A percentile compares a stretch with the other conserved stretches of the same genome.
Conservation (phyloP, 2,797 vertebrate species). For the Enteromius trimaculatus region DNA sequence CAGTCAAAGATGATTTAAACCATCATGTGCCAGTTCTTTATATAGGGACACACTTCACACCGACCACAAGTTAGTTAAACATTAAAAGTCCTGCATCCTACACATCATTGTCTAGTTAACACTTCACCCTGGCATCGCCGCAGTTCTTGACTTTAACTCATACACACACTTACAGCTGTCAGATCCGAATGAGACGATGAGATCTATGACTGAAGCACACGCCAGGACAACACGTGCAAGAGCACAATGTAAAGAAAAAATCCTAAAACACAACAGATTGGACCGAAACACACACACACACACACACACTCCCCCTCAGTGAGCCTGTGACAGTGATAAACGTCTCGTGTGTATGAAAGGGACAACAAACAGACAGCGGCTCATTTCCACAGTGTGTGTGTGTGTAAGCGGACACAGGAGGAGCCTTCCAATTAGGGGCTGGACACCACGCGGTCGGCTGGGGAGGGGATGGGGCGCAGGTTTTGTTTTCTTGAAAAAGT, state of each 20-base stretch:
- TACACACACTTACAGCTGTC: slow-evolving; percentile 17
- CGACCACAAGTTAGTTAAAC: slow-evolving; percentile 32
- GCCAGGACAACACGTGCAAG: slow-evolving; percentile 19
- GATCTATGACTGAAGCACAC: slow-evolving; percentile 37
- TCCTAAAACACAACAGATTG: slow-evolving; percentile 25
- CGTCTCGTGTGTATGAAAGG: slow-evolving; percentile 35
- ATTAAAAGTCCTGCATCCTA: slow-evolving; percentile 16
- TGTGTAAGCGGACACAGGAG: slow-evolving; percentile 30
- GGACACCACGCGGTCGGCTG: slow-evolving; percentile 35
- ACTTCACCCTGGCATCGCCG: slow-evolving; percentile 8
- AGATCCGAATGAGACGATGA: background rate
- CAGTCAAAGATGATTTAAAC: background rate
- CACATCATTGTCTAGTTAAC: slow-evolving; percentile 41
- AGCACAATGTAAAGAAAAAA: slow-evolving; percentile 34
- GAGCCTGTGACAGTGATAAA: slow-evolving; percentile 68
- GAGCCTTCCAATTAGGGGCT: slow-evolving; percentile 48
- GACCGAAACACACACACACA: slow-evolving; percentile 2
- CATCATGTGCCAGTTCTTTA: background rate
- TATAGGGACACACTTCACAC: background rate
- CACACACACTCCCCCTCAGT: slow-evolving; percentile 61
- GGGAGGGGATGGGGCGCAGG: slow-evolving; percentile 51
- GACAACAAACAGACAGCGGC: slow-evolving; percentile 50
- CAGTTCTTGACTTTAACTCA: background rate
- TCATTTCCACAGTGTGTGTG: slow-evolving; percentile 43
- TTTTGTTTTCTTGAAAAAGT: slow-evolving; percentile 78